These are phyloP conservation scores for Petrosia ficiformis DNA, from an alignment of 37 sponge, comb jelly and placozoan species.

Conservation along the genomic window DNA sequence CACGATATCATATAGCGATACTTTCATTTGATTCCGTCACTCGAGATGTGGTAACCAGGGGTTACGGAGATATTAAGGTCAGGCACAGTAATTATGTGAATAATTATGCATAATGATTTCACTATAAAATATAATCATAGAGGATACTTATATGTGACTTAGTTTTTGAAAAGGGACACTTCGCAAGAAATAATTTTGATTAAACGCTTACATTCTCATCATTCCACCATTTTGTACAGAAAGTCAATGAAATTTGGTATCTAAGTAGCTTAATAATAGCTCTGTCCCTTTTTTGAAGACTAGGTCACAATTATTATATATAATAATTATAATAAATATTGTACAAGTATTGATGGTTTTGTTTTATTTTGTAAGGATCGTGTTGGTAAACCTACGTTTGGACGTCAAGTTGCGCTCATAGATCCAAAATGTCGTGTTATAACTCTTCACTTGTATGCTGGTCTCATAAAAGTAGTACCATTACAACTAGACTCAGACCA, in stretches of 20 bases:
- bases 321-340: background rate
- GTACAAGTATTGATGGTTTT: too few relatives aligned
- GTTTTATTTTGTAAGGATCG: slow-evolving; percentile 40
- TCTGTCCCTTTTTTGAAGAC: too few relatives aligned
- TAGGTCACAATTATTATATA: background rate
- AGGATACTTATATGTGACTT: too few relatives aligned
- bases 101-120: too few relatives aligned
- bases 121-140: too few relatives aligned
- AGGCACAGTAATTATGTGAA: background rate
- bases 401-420: slow-evolving; percentile 50
- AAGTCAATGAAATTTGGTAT: too few relatives aligned
- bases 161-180: too few relatives aligned
- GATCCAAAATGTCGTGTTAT: slow-evolving; percentile 80
- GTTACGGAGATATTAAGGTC: slow-evolving; percentile 80
- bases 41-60: slow-evolving; percentile 75
- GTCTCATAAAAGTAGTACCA: slow-evolving; percentile 76
- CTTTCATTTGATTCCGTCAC: slow-evolving; percentile 61
- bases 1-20: slow-evolving; percentile 78
- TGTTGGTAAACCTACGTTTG: slow-evolving; percentile 62
- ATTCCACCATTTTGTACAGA: too few relatives aligned
- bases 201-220: too few relatives aligned
- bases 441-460: slow-evolving; percentile 76
- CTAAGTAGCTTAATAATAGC: too few relatives aligned
- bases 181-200: too few relatives aligned
- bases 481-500: slow-evolving; percentile 60